Percentiles rank a stretch among this genome's conserved stretches.
phyloP scores from a whole-genome alignment of 2,113 vertebrate species.

The Osmerus mordax region DNA sequence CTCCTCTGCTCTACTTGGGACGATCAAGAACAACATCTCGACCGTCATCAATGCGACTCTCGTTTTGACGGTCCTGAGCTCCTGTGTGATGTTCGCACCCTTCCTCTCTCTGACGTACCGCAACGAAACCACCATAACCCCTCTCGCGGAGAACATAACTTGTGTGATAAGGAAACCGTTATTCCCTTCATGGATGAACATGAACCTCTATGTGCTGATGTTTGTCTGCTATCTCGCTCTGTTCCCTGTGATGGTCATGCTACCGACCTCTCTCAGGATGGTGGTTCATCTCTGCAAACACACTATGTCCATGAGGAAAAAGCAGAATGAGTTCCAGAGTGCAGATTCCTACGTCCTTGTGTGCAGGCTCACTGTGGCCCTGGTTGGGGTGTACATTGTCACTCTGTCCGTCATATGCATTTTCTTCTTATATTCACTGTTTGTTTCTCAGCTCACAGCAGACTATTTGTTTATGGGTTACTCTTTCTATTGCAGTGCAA shows the following conservation, averaged over 20 bases:
- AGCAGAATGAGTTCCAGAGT: conserved; percentile 22
- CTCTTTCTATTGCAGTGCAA: conserved; percentile 39
- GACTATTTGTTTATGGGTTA: conserved; percentile 21
- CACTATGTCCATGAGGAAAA: conserved; percentile 29
- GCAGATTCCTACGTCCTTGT: conserved; percentile 44
- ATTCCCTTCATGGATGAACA: conserved; percentile 14
- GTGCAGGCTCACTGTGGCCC: conserved; percentile 45
- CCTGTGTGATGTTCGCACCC: conserved; percentile 30
- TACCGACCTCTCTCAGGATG: conserved; percentile 42
- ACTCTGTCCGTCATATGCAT: conserved; percentile 31
- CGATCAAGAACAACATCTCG: conserved; percentile 41
- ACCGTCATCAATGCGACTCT: conserved; percentile 26
- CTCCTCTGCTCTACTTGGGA: conserved; percentile 19
- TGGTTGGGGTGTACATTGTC: conserved; percentile 46
- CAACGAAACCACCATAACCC: background rate
- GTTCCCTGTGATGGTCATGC: conserved; percentile 39
- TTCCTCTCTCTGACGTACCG: conserved; percentile 22
- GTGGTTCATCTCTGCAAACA: conserved; percentile 46
- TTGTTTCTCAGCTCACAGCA: background rate
- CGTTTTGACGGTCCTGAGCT: conserved; percentile 23
- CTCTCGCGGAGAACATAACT: conserved; percentile 3
- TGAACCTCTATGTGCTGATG: conserved; percentile 3
- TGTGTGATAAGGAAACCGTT: background rate
- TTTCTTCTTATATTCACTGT: conserved; percentile 15
- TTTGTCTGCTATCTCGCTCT: conserved; percentile 31